Evolutionary conservation across 2,113 vertebrate species (phyloP), one percentile per base, ranked within the genome.

Genomic region (Myiagra hebetior): DNA sequence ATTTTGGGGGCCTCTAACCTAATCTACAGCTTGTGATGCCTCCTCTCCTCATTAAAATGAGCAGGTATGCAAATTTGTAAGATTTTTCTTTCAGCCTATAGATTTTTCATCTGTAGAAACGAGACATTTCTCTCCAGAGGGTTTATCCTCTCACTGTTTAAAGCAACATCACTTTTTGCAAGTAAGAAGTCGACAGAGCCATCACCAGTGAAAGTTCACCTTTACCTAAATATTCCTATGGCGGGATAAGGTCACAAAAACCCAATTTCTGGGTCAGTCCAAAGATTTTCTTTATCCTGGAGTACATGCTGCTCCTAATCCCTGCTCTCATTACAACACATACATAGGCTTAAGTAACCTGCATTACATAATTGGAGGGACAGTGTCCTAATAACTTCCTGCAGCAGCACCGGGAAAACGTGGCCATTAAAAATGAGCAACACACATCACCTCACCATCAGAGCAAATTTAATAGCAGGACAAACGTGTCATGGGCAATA

Each of bases 281-380:
- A 89, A 86, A 86, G 81, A 53, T 57, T 88, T 75, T 50, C 30
- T 84, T 85, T 81, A 85, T 76, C 69, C 76, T 73, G 49, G 62
- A 92, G 91, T 84, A 94, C 77, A 84, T 35, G 60, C 56, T 94
- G 68, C 53, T 88, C 64, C 95, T 90, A 96, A 95, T 94, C 91
- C 73, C 75, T 47, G 57, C 70, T 78, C 92, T 94, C 87, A 85
- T 96, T 96, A 94, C 39, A 79, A 6, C 62, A 41, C 76, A 89
- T 28, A 73, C 33, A 31, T 7, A 80, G 63, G 59, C 62, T 93
- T 92, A 96, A 95, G 50, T 83, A 92, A 96, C 84, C 91, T 77
- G 85, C 78, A 87, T 96, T 96, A 85, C 87, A 75, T 95, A 95
- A 97, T 87, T 41, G 5, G 46, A 82, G 55, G 42, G 37, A 89